Evolutionary conservation across 2,797 vertebrate species (phyloP), one percentile per base, ranked within the genome.

Genomic region (Onychomys arenicola): DNA sequence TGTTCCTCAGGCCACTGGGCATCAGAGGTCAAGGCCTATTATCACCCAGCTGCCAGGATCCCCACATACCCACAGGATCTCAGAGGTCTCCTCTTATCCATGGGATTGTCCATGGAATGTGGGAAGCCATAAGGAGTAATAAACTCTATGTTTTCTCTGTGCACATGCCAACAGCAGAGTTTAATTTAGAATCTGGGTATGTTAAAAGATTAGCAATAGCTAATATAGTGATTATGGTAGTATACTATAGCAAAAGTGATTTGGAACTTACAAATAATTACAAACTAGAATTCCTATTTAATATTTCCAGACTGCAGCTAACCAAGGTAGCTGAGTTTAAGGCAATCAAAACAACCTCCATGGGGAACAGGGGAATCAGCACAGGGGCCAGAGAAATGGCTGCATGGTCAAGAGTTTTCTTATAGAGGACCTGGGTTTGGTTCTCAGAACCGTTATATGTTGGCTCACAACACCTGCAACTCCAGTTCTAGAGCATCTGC

Each of bases 1-100:
- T 0, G 0, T 9, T 67, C 13, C 2, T 4, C 19, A 0, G 3
- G 55, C 16, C 61, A 13, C 25, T 55, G 63, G 40, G 55, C 9
- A 0, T 5, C 6, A 6, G 69, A 2, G 0, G 2, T 4, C 5
- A 5, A 63, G 1, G 0, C 1, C 0, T 11, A n/a, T 1, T 61
- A 61, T 43, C 37, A 23, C 6, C 6, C 61, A 34, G 59, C 17
- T 0, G 0, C 49, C 59, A 14, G 21, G 40, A 43, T 23, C 25
- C 52, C 89, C 65, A 67, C n/a, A 40, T 0, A 25, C 12, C 65
- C 71, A 43, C 89, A 34, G 61, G 10, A 0, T 19, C 7, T 16
- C 63, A 43, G 14, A 4, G 0, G 11, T 32, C 34, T 57, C 9
- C 32, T 73, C 40, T n/a, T n/a, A n/a, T n/a, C n/a, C n/a, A n/a